Evolutionary conservation across 1,140 invertebrate species (phyloP).

Genomic region (Maniola jurtina): DNA sequence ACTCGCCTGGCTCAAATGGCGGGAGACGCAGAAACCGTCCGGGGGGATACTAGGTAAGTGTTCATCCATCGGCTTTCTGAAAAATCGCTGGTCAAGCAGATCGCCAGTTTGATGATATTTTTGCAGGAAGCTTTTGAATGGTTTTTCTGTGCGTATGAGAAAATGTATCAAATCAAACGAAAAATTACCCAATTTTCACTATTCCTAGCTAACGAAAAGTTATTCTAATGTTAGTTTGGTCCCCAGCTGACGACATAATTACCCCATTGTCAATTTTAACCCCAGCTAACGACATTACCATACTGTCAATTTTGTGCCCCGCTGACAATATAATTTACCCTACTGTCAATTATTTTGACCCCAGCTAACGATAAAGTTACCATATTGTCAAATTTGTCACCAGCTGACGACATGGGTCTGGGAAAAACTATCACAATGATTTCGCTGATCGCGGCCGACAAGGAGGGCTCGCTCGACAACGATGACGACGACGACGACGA

Average conservation of each 20-base stretch:
- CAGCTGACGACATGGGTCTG: constrained; percentile 97
- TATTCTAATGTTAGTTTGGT: too few species aligned
- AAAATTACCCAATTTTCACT: neutral
- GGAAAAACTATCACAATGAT: constrained; percentile 97
- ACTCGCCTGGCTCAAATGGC: constrained; percentile 92
- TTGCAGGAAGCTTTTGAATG: neutral
- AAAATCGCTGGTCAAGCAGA: neutral
- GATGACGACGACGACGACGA: constrained; percentile 47
- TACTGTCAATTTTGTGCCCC: too few species aligned
- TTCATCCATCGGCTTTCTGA: neutral
- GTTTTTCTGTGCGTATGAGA: too few species aligned
- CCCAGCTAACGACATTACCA: too few species aligned
- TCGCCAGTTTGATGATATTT: neutral
- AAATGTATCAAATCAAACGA: too few species aligned
- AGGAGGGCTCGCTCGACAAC: constrained; percentile 52
- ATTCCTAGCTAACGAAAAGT: constrained; percentile 92
- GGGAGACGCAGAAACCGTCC: constrained; percentile 89
- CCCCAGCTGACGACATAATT: too few species aligned
- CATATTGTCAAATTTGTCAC: constrained; percentile 34
- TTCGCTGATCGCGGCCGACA: constrained; percentile 83
- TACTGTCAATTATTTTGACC: neutral
- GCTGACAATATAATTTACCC: too few species aligned
- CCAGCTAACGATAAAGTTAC: neutral
- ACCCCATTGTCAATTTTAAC: too few species aligned
- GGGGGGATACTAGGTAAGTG: constrained; percentile 85